These are phyloP conservation scores for Actinopyga echinites DNA, from an alignment of 53 echinoderm and acorn worm genomes.

Conservation along the genomic window DNA sequence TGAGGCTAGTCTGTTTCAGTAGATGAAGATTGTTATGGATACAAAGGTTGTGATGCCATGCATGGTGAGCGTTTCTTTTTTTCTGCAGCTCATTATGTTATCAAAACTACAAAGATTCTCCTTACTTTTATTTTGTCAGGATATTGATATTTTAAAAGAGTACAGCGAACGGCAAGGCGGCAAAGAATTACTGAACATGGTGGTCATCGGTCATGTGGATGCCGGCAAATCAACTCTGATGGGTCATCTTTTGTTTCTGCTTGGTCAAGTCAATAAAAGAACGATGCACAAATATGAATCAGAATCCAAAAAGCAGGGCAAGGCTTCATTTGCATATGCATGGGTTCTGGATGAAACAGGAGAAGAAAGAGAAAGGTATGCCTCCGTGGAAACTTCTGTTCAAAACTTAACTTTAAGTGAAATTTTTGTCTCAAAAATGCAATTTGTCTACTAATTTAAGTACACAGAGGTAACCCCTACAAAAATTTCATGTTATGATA, in stretches of 20 bases:
- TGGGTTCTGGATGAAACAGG: constrained; percentile 99
- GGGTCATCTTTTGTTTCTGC: constrained; percentile 89
- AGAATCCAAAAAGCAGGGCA: constrained; percentile 95
- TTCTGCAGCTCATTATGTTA: no score
- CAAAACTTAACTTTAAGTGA: background rate
- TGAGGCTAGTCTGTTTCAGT: no score
- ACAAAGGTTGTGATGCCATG: no score
- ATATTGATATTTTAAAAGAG: constrained; percentile 81
- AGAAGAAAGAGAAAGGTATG: constrained; percentile 93
- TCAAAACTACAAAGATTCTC: no score
- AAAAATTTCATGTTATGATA: no score
- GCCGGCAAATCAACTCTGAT: constrained; percentile 97
- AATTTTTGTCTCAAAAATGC: no score
- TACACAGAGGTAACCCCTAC: no score
- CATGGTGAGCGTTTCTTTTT: no score
- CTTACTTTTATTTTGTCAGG: constrained; percentile 29
- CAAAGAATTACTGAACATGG: constrained; percentile 88
- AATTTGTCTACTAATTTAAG: no score
- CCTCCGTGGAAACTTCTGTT: no score
- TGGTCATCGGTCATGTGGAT: constrained; percentile 97
- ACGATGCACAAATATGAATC: constrained; percentile 97
- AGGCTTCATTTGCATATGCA: constrained; percentile 99
- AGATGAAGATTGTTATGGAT: no score
- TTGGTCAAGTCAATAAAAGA: constrained; percentile 93
- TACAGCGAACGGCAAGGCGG: constrained; percentile 72